Conservation (phyloP, 2,797 vertebrate species). For the Antrozous pallidus region DNA sequence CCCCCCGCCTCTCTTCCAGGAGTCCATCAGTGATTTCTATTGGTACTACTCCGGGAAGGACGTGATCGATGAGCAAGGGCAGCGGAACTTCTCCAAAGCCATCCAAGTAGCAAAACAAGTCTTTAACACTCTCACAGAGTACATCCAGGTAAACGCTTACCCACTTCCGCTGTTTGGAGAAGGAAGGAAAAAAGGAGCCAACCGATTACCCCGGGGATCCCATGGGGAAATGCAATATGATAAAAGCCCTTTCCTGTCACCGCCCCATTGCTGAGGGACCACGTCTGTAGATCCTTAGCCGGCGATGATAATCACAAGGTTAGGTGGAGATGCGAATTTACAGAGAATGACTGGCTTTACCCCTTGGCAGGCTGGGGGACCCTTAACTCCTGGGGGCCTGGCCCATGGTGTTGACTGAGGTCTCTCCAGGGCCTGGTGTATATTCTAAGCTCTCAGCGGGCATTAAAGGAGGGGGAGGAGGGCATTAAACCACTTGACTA, state of each 20-base stretch:
- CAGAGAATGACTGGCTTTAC: background rate
- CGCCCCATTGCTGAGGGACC: background rate
- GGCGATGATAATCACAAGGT: background rate
- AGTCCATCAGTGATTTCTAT: constrained; percentile 98
- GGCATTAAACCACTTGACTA: background rate
- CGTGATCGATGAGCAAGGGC: constrained; percentile 96
- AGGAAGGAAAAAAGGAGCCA: background rate
- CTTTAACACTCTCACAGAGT: constrained; percentile 96
- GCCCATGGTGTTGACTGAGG: accelerated
- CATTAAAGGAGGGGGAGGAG: background rate
- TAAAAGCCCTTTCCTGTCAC: background rate
- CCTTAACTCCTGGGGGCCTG: background rate
- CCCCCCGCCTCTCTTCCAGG: constrained; percentile 80
- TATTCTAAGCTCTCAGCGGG: background rate
- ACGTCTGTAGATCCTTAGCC: background rate
- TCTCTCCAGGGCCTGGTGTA: background rate
- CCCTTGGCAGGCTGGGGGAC: background rate
- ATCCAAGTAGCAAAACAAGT: constrained; percentile 98
- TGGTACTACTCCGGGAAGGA: constrained; percentile 99
- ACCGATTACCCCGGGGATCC: background rate
- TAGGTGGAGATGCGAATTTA: background rate
- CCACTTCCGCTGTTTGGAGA: background rate
- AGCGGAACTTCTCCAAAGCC: constrained; percentile 97
- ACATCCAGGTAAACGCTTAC: constrained; percentile 90
- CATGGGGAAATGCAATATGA: background rate